Percentiles rank a stretch among this genome's conserved stretches.
These are phyloP conservation scores for Eupithecia vulgata DNA, from an alignment of 2,888 invertebrate species.

Conservation along the genomic window DNA sequence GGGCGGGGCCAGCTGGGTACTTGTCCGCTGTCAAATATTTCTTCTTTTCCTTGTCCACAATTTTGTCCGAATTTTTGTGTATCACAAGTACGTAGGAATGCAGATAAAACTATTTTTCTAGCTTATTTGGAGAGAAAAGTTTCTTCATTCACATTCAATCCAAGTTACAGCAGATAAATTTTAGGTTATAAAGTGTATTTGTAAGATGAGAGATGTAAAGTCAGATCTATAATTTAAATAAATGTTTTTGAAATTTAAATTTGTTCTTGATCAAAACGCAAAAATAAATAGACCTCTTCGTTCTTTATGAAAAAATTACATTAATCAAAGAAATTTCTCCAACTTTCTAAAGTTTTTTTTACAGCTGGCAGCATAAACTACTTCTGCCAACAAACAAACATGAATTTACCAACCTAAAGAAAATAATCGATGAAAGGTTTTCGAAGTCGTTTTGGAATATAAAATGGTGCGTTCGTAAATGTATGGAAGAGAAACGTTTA, in stretches of 20 bases:
- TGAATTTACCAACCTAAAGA: constrained; percentile 53
- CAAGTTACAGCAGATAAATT: neutral
- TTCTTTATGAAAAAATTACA: neutral
- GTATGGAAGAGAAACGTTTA: neutral
- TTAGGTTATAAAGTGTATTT: neutral
- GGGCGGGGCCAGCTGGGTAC: too few relatives aligned
- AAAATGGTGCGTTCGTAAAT: constrained; percentile 7
- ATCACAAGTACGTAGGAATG: neutral
- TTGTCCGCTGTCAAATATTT: constrained; percentile 17
- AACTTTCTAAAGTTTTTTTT: constrained; percentile 30
- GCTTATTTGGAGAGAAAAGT: neutral
- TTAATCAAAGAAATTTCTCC: constrained; percentile 3
- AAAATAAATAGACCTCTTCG: neutral
- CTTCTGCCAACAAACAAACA: constrained; percentile 46
- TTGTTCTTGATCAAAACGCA: neutral
- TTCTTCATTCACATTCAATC: too few relatives aligned
- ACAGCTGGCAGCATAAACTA: constrained; percentile 38
- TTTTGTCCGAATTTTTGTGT: neutral
- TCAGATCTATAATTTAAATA: neutral
- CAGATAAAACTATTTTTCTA: neutral
- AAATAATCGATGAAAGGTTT: constrained; percentile 47
- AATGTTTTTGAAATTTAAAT: neutral
- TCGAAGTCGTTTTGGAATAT: constrained; percentile 43
- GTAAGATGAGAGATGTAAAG: neutral
- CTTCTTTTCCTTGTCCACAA: too few relatives aligned